phyloP scores from a whole-genome alignment of 2,113 vertebrate genomes.

The Tinamus guttatus region DNA sequence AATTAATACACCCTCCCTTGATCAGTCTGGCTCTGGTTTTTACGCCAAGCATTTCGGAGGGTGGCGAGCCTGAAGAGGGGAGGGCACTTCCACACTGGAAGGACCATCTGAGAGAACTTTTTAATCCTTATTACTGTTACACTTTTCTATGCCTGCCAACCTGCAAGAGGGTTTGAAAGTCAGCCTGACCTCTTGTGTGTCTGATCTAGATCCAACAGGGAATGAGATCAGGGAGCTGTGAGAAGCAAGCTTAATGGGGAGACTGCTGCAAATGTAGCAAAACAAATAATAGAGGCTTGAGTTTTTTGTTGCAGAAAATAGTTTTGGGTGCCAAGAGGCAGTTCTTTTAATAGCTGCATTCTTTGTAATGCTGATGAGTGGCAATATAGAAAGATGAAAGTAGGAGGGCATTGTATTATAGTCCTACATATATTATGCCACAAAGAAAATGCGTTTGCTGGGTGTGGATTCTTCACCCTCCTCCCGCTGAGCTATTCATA shows the following conservation, averaged over 20 bases:
- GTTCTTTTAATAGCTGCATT: slow-evolving; percentile 66
- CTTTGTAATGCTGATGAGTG: slow-evolving; percentile 73
- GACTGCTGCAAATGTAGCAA: slow-evolving; percentile 60
- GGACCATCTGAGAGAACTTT: slow-evolving; percentile 41
- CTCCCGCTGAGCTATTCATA: slow-evolving; percentile 34
- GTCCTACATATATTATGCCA: slow-evolving; percentile 68
- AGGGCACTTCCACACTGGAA: slow-evolving; percentile 3
- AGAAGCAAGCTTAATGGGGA: slow-evolving; percentile 66
- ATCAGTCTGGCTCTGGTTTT: not conserved
- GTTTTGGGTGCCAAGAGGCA: slow-evolving; percentile 61
- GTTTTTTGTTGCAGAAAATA: slow-evolving; percentile 66
- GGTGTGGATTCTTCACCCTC: slow-evolving; percentile 51
- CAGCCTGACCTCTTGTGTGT: slow-evolving; percentile 67
- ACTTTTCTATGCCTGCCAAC: slow-evolving; percentile 52
- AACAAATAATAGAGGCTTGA: slow-evolving; percentile 60
- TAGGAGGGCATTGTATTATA: slow-evolving; percentile 70
- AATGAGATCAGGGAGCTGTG: slow-evolving; percentile 69
- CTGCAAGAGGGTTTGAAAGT: slow-evolving; percentile 60
- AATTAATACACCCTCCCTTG: not conserved
- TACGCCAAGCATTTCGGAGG: not conserved
- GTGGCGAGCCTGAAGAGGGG: not conserved
- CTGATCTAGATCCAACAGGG: slow-evolving; percentile 67
- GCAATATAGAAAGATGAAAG: slow-evolving; percentile 74
- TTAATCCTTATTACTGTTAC: slow-evolving; percentile 51
- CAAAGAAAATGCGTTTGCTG: slow-evolving; percentile 63